A percentile compares a stretch with the other conserved stretches of the same genome.
phyloP scores from a whole-genome alignment of 2,797 vertebrate species.

The Acipenser transmontanus region DNA sequence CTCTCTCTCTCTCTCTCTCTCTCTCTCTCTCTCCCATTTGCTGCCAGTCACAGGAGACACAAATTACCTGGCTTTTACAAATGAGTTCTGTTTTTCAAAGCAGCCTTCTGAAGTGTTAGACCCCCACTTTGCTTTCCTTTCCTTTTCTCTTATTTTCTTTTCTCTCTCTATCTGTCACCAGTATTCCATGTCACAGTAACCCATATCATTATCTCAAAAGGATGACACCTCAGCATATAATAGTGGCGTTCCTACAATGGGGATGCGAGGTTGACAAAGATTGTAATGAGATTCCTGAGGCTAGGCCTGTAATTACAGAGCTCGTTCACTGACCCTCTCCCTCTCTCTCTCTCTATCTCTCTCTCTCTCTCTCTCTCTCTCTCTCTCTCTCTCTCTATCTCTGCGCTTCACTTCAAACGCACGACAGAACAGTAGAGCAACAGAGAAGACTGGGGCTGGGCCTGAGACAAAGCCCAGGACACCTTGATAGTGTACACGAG shows the following conservation, averaged over 20 bases:
- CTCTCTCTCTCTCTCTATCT: conserved; percentile 12
- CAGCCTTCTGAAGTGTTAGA: no score
- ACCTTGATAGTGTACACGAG: no score
- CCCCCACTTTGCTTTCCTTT: no score
- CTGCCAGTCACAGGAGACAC: no score
- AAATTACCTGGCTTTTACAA: no score
- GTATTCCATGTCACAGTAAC: neutral
- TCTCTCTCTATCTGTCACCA: neutral
- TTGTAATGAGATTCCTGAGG: neutral
- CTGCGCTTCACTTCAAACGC: conserved; percentile 6
- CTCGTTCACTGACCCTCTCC: conserved; percentile 11
- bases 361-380: neutral
- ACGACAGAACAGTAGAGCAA: no score
- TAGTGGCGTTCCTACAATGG: neutral
- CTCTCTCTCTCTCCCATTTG: neutral
- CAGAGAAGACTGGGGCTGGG: no score
- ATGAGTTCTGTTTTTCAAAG: no score
- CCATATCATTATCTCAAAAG: neutral
- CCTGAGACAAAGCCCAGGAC: no score
- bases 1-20: neutral
- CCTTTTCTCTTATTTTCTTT: conserved; percentile 3
- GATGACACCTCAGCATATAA: neutral
- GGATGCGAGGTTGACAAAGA: neutral
- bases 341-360: conserved; percentile 14
- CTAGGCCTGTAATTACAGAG: neutral